phyloP scores from a whole-genome alignment of 2,113 vertebrate species.

The Hyperopisus bebe region DNA sequence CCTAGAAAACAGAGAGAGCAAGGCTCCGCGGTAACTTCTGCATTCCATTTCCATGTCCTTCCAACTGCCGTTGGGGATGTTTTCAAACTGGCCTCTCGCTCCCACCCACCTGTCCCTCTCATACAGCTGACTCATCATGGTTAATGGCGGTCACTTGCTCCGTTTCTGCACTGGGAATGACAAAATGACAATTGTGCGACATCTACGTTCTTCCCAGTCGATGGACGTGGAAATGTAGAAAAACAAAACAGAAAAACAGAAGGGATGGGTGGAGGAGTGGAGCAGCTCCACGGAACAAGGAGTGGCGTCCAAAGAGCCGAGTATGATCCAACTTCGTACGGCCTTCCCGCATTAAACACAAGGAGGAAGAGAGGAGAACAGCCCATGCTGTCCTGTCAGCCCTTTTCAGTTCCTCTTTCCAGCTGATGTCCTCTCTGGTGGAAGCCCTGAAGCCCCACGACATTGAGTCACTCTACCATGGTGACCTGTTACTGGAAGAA shows the following conservation, averaged over 20 bases:
- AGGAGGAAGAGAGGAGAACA: conserved; percentile 52
- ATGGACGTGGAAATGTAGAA: neutral
- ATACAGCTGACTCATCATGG: neutral
- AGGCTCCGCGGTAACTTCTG: neutral
- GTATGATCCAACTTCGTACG: neutral
- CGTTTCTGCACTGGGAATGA: neutral
- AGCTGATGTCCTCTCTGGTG: conserved; percentile 26
- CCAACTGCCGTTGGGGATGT: neutral
- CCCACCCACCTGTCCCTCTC: neutral
- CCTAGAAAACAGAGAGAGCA: neutral
- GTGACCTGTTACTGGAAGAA: conserved; percentile 14
- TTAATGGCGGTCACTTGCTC: neutral
- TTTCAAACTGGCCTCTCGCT: neutral
- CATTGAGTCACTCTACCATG: conserved; percentile 19
- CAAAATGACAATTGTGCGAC: neutral
- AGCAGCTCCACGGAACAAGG: neutral
- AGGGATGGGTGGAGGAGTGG: neutral
- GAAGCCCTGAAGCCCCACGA: conserved; percentile 19
- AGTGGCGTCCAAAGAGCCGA: neutral
- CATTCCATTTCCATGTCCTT: neutral
- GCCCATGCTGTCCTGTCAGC: conserved; percentile 49
- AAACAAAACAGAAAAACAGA: conserved; percentile 6
- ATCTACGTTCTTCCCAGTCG: neutral
- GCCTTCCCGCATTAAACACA: conserved; percentile 38
- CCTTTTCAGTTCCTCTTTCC: conserved; percentile 60